Base-by-base conservation (phyloP, 2,888 invertebrate species). In the Pachydiplax longipennis region DNA sequence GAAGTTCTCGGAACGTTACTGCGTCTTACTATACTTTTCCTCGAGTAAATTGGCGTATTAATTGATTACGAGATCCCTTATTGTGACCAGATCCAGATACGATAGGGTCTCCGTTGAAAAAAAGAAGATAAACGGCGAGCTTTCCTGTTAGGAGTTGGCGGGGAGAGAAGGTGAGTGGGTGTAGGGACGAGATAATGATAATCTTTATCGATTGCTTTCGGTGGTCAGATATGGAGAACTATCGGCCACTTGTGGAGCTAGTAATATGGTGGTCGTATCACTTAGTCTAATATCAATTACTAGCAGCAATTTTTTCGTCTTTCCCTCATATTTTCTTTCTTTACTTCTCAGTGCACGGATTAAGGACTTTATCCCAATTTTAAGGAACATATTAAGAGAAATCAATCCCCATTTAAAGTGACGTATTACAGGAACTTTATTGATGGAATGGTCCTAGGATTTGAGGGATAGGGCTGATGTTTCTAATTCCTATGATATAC, bases 201-300 rank as follows among this genome's bases (percentile, higher is more conserved):
- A 87, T 87, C 87, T 87, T 87, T 87, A 87, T 87, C 87, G 87
- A 87, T 87, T 61, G 87, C 87, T 61, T 87, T 87, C 18, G 61
- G 25, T 61, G 87, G 87, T 87, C 87, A 87, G 58, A 87, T 87
- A 87, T 87, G 37, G 87, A 31, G 87, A 65, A 61, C 87, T 87
- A 87, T 87, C 61, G 87, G 40, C 87, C 65, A 87, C 87, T 87
- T 87, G 87, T 87, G 87, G 87, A 48, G 61, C 65, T n/a, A 35
- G 87, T 87, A 87, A 65, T 87, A 87, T 87, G 87, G 40, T 87
- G 87, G 61, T 37, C 87, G 87, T 87, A 87, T 87, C 87, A 87
- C 87, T 37, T 61, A 61, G 87, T 87, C 65, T 87, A 65, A 61
- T 87, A 87, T 61, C 87, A 87, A 87, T 87, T 65, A 65, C 61